Conservation (phyloP, 2,113 vertebrate species). For the Ochotona curzoniae region DNA sequence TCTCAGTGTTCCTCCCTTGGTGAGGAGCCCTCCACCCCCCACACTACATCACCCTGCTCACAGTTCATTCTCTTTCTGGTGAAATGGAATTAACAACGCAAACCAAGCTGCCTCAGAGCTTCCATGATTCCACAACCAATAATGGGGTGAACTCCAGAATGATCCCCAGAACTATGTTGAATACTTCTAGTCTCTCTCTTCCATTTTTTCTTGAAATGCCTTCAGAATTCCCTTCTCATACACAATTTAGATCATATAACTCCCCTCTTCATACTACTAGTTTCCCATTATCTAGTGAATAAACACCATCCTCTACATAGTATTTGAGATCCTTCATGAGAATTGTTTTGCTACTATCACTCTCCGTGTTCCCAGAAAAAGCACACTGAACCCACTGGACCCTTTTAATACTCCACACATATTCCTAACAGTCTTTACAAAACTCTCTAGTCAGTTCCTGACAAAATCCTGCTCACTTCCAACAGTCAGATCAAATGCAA, state of each 20-base stretch:
- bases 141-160: neutral
- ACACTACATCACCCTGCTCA: neutral
- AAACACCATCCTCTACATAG: neutral
- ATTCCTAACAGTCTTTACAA: neutral
- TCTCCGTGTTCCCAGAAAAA: neutral
- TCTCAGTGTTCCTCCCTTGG: accelerated
- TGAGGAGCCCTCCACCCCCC: too few species aligned
- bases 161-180: neutral
- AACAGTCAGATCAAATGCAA: neutral
- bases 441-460: neutral
- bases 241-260: neutral
- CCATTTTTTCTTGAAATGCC: neutral
- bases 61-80: neutral
- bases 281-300: neutral
- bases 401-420: neutral
- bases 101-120: neutral
- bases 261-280: neutral
- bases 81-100: neutral
- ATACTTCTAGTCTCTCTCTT: neutral
- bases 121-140: neutral
- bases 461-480: neutral
- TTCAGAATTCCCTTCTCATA: neutral
- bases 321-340: neutral
- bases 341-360: neutral
- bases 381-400: neutral